Evolutionary conservation across 2,888 invertebrate genomes (phyloP).

Genomic region (Autographa gamma): DNA sequence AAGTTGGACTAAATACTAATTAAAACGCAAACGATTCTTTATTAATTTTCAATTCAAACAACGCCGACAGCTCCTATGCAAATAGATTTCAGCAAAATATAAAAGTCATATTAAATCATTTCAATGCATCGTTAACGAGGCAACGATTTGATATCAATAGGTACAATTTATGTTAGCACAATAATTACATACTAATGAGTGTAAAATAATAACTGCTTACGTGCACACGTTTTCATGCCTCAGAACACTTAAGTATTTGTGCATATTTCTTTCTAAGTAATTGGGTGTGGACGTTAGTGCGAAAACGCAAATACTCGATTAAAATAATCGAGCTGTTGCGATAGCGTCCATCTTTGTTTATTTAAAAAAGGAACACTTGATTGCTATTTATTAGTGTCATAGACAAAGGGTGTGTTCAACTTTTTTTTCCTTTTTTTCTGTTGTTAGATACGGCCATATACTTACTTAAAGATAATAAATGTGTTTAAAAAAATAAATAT

Average conservation of each 20-base stretch:
- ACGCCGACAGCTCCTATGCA: conserved; percentile 3
- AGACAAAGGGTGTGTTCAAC: background rate
- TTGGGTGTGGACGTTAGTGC: conserved; percentile 37
- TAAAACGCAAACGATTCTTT: background rate
- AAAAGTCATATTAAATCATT: background rate
- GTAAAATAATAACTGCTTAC: conserved; percentile 34
- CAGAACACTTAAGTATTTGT: conserved; percentile 32
- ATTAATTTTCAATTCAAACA: background rate
- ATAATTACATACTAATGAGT: conserved; percentile 16
- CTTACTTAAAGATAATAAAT: no score
- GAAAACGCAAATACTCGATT: conserved; percentile 42
- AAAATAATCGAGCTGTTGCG: conserved; percentile 22
- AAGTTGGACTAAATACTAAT: background rate
- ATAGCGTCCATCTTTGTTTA: conserved; percentile 24
- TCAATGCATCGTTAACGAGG: conserved; percentile 17
- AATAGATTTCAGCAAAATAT: background rate
- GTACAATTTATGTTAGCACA: conserved; percentile 16
- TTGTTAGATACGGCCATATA: background rate
- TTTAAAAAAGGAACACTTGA: conserved; percentile 3
- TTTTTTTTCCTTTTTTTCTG: background rate
- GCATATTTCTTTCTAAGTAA: conserved; percentile 30
- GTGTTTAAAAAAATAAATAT: background rate
- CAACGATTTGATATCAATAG: background rate
- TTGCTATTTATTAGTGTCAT: background rate
- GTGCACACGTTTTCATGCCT: conserved; percentile 28